Percentiles rank a stretch among this genome's conserved stretches.
phyloP scores from a whole-genome alignment of 2,113 vertebrate species.

The Gracilinanus agilis region DNA sequence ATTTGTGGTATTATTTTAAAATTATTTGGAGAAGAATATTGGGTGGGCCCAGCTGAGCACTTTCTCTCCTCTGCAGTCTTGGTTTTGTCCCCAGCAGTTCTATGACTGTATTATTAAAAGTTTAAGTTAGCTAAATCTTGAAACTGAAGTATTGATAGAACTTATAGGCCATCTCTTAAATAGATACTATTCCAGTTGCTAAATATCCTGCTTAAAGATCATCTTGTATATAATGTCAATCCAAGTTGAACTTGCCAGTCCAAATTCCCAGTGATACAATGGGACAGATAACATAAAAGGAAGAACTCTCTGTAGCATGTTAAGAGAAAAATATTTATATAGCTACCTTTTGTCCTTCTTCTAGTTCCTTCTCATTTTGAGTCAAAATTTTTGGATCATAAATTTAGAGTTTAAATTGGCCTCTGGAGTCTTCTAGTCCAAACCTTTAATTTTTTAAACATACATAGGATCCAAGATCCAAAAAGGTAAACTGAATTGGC shows the following conservation, averaged over 20 bases:
- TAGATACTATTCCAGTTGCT: constrained; percentile 54
- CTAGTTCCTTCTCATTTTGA: background rate
- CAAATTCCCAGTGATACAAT: no score
- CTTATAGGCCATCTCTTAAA: constrained; percentile 62
- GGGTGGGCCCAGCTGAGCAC: no score
- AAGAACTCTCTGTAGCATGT: no score
- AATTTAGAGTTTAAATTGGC: background rate
- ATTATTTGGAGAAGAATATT: no score
- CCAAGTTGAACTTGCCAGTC: no score
- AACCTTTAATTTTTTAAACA: constrained; percentile 14
- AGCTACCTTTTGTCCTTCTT: no score
- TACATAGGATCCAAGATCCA: background rate
- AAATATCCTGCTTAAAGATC: constrained; percentile 62
- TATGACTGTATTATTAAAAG: constrained; percentile 44
- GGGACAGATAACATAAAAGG: no score
- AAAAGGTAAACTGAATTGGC: background rate
- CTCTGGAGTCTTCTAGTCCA: constrained; percentile 19
- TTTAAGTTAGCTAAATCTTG: constrained; percentile 69
- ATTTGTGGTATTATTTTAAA: no score
- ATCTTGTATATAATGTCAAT: constrained; percentile 44
- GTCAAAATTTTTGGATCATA: background rate
- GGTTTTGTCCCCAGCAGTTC: no score
- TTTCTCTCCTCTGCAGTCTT: no score
- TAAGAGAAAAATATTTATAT: no score
- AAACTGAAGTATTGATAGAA: constrained; percentile 65